Conservation (phyloP, 2,797 vertebrate genomes). For the Merluccius polli region DNA sequence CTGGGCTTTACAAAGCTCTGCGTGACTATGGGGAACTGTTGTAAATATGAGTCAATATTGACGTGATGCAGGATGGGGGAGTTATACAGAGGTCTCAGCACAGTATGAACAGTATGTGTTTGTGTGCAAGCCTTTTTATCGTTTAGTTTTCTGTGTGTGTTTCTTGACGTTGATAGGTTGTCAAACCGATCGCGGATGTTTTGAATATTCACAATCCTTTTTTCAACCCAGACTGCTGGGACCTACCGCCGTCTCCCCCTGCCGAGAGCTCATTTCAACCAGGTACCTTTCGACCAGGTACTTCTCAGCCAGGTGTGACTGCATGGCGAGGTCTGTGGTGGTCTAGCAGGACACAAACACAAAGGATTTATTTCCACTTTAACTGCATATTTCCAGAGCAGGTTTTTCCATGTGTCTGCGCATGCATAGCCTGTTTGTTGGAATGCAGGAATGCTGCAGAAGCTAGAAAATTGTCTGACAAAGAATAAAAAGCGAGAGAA, state of each 20-base stretch:
- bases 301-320: too few species aligned
- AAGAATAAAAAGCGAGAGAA: not conserved
- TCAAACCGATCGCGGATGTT: not conserved
- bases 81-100: not conserved
- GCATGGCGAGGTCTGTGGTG: not conserved
- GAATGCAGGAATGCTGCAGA: conserved; percentile 43
- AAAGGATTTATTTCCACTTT: too few species aligned
- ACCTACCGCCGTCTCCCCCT: conserved; percentile 34
- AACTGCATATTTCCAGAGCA: too few species aligned
- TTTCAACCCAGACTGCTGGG: conserved; percentile 35
- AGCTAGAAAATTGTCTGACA: not conserved
- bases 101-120: not conserved
- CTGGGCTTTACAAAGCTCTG: not conserved
- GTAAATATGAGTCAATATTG: not conserved
- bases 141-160: not conserved
- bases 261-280: conserved; percentile 33
- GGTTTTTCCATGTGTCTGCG: not conserved
- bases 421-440: not conserved
- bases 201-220: not conserved
- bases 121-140: not conserved
- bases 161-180: not conserved
- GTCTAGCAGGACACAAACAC: not conserved
- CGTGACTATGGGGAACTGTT: not conserved
- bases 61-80: not conserved
- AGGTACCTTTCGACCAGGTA: conserved; percentile 25